Percentiles rank a stretch among this genome's conserved stretches.
Conservation (phyloP, 2,113 vertebrate species). For the Zapornia atra region DNA sequence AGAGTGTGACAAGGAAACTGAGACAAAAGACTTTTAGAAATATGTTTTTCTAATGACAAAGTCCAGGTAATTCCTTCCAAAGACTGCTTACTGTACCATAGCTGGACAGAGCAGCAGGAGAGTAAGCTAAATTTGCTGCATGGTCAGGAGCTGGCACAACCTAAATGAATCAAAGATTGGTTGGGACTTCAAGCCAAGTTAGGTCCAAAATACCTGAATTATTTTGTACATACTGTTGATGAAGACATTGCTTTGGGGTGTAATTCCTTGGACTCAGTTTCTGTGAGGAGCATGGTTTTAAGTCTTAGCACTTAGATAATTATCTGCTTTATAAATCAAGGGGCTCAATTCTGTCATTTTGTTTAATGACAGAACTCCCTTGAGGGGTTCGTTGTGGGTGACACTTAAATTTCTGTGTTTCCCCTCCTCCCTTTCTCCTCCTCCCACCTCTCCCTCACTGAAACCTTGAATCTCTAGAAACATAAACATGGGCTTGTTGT, state of each 20-base stretch:
- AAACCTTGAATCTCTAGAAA: background rate
- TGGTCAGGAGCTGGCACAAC: background rate
- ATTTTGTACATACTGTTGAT: background rate
- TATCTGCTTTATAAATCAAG: background rate
- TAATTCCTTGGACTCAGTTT: background rate
- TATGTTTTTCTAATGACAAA: background rate
- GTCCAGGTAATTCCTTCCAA: background rate
- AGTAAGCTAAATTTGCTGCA: background rate
- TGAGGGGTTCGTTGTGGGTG: background rate
- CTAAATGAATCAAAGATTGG: background rate
- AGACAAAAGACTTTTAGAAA: background rate
- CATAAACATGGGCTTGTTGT: background rate
- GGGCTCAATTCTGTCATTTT: background rate
- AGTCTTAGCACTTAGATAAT: constrained; percentile 1
- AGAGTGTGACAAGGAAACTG: background rate
- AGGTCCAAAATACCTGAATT: background rate
- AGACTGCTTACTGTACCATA: background rate
- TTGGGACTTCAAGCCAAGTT: background rate
- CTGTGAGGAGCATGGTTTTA: background rate
- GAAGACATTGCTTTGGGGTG: constrained; percentile 15
- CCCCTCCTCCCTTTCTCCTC: background rate
- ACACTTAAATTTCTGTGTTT: background rate
- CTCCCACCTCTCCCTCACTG: background rate
- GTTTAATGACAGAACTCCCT: background rate
- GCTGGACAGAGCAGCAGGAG: background rate